phyloP scores from a whole-genome alignment of 1,140 invertebrate genomes.

The Drosophila biarmipes region DNA sequence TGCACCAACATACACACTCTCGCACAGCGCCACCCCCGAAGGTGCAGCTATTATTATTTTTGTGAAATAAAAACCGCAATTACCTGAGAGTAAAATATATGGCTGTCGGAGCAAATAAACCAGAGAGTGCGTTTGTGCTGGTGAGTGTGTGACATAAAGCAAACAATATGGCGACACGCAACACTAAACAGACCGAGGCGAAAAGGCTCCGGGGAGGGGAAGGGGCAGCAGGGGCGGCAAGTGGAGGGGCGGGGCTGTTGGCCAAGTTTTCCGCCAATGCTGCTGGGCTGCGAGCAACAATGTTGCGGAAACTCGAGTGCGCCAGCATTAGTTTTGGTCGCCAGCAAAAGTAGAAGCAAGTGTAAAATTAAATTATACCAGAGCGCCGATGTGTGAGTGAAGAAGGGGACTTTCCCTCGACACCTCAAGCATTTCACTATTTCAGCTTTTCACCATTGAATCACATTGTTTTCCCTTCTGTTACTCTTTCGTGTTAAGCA shows the following conservation, averaged over 20 bases:
- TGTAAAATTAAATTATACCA: conserved; percentile 69
- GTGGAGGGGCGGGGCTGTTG: conserved; percentile 11
- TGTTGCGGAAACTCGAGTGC: conserved; percentile 60
- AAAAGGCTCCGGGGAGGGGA: conserved; percentile 12
- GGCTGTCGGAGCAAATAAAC: conserved; percentile 60
- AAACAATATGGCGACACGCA: conserved; percentile 82
- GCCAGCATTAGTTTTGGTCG: conserved; percentile 67
- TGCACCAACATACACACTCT: background rate
- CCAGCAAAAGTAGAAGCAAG: conserved; percentile 40
- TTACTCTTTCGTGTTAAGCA: conserved; percentile 51
- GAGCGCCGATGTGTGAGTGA: conserved; percentile 53
- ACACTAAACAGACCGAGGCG: conserved; percentile 69
- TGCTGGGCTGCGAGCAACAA: conserved; percentile 46
- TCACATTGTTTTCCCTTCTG: conserved; percentile 56
- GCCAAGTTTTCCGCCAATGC: conserved; percentile 3
- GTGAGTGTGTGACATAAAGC: conserved; percentile 73
- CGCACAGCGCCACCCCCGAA: conserved; percentile 23
- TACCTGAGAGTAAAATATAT: conserved; percentile 79
- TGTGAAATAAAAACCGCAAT: conserved; percentile 83
- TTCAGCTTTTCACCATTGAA: conserved; percentile 7
- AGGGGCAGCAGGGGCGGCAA: background rate
- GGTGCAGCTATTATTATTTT: conserved; percentile 72
- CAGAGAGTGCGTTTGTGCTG: conserved; percentile 48
- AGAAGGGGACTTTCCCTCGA: background rate
- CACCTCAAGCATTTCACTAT: conserved; percentile 10